These are phyloP conservation scores for Tiaroga cobitis DNA, from an alignment of 2,797 vertebrate genomes.

Conservation along the genomic window DNA sequence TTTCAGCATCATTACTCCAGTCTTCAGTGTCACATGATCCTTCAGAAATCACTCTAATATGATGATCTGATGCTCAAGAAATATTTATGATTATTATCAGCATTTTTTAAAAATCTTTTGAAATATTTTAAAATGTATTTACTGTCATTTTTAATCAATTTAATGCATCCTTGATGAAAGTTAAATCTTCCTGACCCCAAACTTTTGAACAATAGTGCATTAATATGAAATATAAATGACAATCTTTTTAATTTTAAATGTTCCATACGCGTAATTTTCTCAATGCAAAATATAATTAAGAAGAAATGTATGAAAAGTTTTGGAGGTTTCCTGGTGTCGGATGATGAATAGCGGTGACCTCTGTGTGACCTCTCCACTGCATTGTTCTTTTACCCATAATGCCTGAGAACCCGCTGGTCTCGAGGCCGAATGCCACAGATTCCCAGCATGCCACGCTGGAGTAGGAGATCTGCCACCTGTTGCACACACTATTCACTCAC, in stretches of 20 bases:
- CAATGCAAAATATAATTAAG: background rate
- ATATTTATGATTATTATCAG: background rate
- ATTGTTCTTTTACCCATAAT: slow-evolving; percentile 6
- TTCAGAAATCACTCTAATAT: no score
- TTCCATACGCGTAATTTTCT: background rate
- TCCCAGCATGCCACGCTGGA: slow-evolving; percentile 68
- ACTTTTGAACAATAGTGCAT: background rate
- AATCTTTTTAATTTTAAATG: background rate
- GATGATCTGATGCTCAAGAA: no score
- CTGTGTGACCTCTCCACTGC: background rate
- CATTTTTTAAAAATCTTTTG: background rate
- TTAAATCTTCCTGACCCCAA: background rate
- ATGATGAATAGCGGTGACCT: background rate
- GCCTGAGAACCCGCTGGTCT: slow-evolving; percentile 50
- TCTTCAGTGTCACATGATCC: no score
- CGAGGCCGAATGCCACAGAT: slow-evolving; percentile 72
- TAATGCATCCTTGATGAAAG: background rate
- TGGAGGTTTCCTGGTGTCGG: background rate
- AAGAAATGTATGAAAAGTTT: background rate
- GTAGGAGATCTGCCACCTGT: slow-evolving; percentile 55
- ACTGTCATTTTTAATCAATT: background rate
- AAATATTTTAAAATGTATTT: background rate
- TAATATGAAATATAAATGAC: background rate
- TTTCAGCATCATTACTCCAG: no score
- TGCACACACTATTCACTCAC: slow-evolving; percentile 2